These are phyloP conservation scores for Chaetodon trifasciatus DNA, from an alignment of 2,797 vertebrate genomes.

Conservation along the genomic window DNA sequence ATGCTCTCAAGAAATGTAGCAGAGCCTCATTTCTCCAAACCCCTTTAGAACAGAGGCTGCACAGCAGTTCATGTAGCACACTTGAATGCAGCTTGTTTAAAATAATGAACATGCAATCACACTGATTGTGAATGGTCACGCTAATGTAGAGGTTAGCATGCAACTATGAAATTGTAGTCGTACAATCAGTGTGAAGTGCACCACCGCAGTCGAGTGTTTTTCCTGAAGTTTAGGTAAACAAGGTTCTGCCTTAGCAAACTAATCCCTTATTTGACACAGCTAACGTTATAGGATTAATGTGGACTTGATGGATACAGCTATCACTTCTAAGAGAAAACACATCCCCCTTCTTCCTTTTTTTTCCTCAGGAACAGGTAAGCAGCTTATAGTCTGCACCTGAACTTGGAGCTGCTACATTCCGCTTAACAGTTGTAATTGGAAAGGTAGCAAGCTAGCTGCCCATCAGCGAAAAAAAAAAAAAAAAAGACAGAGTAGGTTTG, in stretches of 20 bases:
- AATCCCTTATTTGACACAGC: slow-evolving; percentile 71
- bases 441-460: slow-evolving; percentile 60
- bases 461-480: slow-evolving; percentile 32
- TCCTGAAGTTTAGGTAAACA: slow-evolving; percentile 67
- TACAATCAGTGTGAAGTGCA: slow-evolving; percentile 32
- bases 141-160: slow-evolving; percentile 15
- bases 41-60: slow-evolving; percentile 15
- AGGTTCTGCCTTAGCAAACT: slow-evolving; percentile 61
- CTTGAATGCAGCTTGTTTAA: slow-evolving; percentile 27
- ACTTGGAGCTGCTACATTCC: slow-evolving; percentile 65
- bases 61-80: not conserved
- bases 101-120: slow-evolving; percentile 36
- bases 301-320: slow-evolving; percentile 74
- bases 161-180: slow-evolving; percentile 6
- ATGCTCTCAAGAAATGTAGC: slow-evolving; percentile 23
- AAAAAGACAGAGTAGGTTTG: slow-evolving; percentile 55
- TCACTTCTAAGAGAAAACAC: slow-evolving; percentile 68
- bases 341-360: slow-evolving; percentile 32
- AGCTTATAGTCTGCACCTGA: slow-evolving; percentile 72
- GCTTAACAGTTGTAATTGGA: slow-evolving; percentile 75
- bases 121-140: slow-evolving; percentile 14
- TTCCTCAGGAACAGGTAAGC: slow-evolving; percentile 74
- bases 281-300: slow-evolving; percentile 73
- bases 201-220: slow-evolving; percentile 33
- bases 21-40: slow-evolving; percentile 31